Conservation (phyloP, 2,888 invertebrate genomes). For the Pediacus dermestoides region DNA sequence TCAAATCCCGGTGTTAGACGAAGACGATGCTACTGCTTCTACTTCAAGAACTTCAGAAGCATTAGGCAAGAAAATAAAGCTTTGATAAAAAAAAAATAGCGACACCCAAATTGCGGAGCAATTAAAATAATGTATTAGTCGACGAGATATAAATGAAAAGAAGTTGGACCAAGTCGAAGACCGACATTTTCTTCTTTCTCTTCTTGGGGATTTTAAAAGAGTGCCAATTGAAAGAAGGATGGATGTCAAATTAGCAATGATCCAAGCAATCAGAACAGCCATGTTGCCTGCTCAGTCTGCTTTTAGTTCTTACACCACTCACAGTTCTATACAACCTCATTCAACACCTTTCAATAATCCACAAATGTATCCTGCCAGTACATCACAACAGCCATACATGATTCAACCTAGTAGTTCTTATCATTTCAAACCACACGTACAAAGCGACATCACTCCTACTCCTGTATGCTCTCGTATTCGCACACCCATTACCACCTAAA, state of each 20-base stretch:
- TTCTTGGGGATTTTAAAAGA: constrained; percentile 7
- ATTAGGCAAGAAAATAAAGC: constrained; percentile 6
- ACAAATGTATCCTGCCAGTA: constrained; percentile 7
- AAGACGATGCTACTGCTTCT: constrained; percentile 10
- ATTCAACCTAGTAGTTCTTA: constrained; percentile 5
- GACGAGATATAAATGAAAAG: constrained; percentile 6
- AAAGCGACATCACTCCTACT: constrained; percentile 3
- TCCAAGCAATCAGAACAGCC: constrained; percentile 7
- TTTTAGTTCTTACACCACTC: constrained; percentile 5
- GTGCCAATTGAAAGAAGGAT: constrained; percentile 8
- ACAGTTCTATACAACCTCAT: constrained; percentile 6
- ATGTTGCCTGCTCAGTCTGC: constrained; percentile 8
- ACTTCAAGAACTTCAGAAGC: constrained; percentile 6
- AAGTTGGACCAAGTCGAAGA: constrained; percentile 9
- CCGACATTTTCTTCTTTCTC: constrained; percentile 8
- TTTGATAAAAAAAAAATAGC: constrained; percentile 5
- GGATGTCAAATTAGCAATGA: constrained; percentile 8
- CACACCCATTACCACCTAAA: no score
- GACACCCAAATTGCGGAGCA: constrained; percentile 8
- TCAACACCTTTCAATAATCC: constrained; percentile 7
- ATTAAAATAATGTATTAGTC: constrained; percentile 6
- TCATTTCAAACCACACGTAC: constrained; percentile 7
- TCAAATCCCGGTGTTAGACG: constrained; percentile 3
- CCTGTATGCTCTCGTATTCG: no score
- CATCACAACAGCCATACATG: constrained; percentile 6